phyloP scores from a whole-genome alignment of 2,113 vertebrate genomes.

The Megaceryle torquata region DNA sequence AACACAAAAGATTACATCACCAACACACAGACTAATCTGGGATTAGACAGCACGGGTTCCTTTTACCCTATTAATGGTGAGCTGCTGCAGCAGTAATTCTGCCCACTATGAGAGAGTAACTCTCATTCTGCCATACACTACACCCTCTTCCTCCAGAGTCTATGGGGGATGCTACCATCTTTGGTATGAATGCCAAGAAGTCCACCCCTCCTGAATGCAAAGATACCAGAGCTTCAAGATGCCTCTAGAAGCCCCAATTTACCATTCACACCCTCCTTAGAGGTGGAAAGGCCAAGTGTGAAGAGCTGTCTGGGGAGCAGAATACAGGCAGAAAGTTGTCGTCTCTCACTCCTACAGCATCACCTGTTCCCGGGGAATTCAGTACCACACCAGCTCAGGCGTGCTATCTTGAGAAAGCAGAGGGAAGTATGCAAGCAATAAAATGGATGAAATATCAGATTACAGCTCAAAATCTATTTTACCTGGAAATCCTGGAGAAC shows the following conservation, averaged over 20 bases:
- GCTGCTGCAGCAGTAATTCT: not conserved
- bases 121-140: not conserved
- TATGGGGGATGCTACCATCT: not conserved
- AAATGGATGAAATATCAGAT: not conserved
- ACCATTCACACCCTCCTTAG: too few relatives aligned
- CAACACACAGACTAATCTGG: not conserved
- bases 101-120: not conserved
- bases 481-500: too few relatives aligned
- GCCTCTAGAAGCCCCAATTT: not conserved
- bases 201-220: not conserved
- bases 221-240: not conserved
- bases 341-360: not conserved
- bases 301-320: not conserved
- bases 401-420: not conserved
- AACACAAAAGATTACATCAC: not conserved
- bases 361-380: not conserved
- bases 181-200: not conserved
- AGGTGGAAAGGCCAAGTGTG: not conserved
- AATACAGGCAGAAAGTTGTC: not conserved
- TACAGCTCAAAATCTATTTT: not conserved
- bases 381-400: not conserved
- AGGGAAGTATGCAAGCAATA: fast-evolving
- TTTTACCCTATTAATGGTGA: fast-evolving
- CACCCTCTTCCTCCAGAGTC: not conserved
- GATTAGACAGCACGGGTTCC: not conserved